phyloP scores from a whole-genome alignment of 2,797 vertebrate genomes.

The Syngnathus acus region DNA sequence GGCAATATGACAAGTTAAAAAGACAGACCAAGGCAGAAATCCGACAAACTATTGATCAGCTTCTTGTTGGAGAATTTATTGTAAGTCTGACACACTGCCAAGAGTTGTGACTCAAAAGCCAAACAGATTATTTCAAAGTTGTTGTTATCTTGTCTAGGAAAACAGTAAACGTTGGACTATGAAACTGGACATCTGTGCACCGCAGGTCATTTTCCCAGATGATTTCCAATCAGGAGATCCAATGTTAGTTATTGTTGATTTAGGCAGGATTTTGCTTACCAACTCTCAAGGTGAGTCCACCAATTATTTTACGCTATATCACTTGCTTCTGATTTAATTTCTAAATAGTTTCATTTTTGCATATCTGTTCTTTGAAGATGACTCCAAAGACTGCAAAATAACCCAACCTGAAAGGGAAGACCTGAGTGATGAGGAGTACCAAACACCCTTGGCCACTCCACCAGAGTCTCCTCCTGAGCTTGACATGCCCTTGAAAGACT shows the following conservation, averaged over 20 bases:
- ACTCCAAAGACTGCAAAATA: slow-evolving; percentile 60
- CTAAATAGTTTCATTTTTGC: background rate
- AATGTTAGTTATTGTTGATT: slow-evolving; percentile 88
- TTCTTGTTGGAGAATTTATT: slow-evolving; percentile 95
- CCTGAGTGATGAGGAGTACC: slow-evolving; percentile 91
- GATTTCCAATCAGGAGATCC: slow-evolving; percentile 91
- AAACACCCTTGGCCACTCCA: slow-evolving; percentile 91
- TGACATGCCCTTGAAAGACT: slow-evolving; percentile 50
- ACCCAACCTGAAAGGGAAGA: slow-evolving; percentile 75
- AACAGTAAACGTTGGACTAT: slow-evolving; percentile 94
- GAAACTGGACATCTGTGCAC: slow-evolving; percentile 92
- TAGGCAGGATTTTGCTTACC: slow-evolving; percentile 91
- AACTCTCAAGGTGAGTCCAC: slow-evolving; percentile 84
- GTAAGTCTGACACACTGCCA: slow-evolving; percentile 67
- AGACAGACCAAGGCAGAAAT: slow-evolving; percentile 98
- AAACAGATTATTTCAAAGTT: slow-evolving; percentile 1
- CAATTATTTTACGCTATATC: background rate
- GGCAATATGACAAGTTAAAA: slow-evolving; percentile 96
- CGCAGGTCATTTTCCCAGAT: slow-evolving; percentile 95
- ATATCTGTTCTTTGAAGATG: slow-evolving; percentile 47
- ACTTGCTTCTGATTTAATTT: background rate
- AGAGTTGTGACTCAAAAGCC: background rate
- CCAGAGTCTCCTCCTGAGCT: slow-evolving; percentile 81
- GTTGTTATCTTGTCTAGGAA: slow-evolving; percentile 67
- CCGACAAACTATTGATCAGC: slow-evolving; percentile 91